Evolutionary conservation across 2,113 vertebrate genomes (phyloP), one percentile per base, ranked within the genome.

Genomic region (Micronycteris hirsuta): DNA sequence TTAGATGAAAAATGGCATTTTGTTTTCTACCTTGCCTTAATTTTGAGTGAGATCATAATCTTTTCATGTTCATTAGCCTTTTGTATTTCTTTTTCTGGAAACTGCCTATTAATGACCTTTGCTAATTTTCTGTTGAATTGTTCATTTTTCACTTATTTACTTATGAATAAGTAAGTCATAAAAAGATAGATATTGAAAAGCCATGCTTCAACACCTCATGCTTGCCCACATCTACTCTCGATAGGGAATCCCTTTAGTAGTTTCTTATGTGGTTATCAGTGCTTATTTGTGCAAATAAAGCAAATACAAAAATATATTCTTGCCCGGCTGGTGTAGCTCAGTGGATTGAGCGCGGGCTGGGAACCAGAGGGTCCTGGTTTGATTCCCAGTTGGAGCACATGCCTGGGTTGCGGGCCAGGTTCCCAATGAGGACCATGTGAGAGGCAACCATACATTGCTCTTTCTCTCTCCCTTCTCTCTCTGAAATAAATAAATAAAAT

Each of bases 1-100:
- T 86, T 89, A 77, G 24, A 67, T 91, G 65, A 89, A 93, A 96
- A 95, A 33, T 77, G 19, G 24, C 41, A 84, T 90, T 95, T 92
- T 73, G 19, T 82, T 89, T 33, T 47, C 43, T 86, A 28, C 49
- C 10, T 38, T 88, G 81, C 73, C 52, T 82, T 95, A 89, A 67
- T 95, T 84, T 96, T 74, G 22, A 90, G 33, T 95, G 22, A 90
- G 31, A 71, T 38, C 45, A 82, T 80, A 92, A 90, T 90, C n/a
- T 90, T 71, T 92, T 86, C 33, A 52, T 95, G 83, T 91, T 89
- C 84, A 86, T 73, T 94, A 84, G 38, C 28, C 52, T 85, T 95
- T 71, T 80, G 5, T 36, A 86, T 89, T 92, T 91, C n/a, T 81
- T 95, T 95, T 92, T 86, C 63, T 92, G 61, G 33, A 94, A 96